Evolutionary conservation across 2,888 invertebrate genomes (phyloP), one percentile per base, ranked within the genome.

Genomic region (Galerucella pusilla): DNA sequence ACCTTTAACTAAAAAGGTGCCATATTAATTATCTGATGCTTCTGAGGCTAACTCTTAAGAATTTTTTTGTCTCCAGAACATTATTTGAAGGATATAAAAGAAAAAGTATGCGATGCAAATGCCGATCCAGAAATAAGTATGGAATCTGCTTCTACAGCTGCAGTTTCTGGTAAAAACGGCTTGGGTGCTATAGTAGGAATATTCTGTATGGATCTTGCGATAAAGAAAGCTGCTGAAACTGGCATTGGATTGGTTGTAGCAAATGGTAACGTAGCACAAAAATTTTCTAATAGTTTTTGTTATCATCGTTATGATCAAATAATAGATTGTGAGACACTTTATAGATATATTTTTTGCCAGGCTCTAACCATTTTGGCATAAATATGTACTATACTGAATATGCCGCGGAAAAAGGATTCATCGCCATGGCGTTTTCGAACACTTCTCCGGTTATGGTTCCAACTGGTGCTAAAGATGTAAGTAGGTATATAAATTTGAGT

Each of bases 371-470:
- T 66, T 81, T 74, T 68, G 96, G 96, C 0, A 95, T 96, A 83
- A 94, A 94, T 6, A 94, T 94, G 0, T 94, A 92, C 88, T 97
- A 96, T 89, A 90, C 93, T 0, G 88, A 92, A 78, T 90, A 91
- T 82, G 96, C 96, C 0, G 89, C 93, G 75, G 88, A 93, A n/a
- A 86, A 91, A 74, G 93, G 93, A 0, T 87, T 94, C 46, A 91
- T 96, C 73, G 97, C 96, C 7, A 91, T 97, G 90, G 92, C 94
- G 1, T 94, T 94, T 86, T 96, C 96, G 0, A 97, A 97, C 85
- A 95, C 96, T 0, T 96, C 96, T 6, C 97, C 97, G 0, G 85
- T 96, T 64, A 90, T 96, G 88, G 94, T 93, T 1, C 96, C 97
- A 0, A 96, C 78, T 16, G 74, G 81, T 65, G 82, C 80, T 6